These are phyloP conservation scores for Selenia dentaria DNA, from an alignment of 2,888 invertebrate genomes.

Conservation along the genomic window DNA sequence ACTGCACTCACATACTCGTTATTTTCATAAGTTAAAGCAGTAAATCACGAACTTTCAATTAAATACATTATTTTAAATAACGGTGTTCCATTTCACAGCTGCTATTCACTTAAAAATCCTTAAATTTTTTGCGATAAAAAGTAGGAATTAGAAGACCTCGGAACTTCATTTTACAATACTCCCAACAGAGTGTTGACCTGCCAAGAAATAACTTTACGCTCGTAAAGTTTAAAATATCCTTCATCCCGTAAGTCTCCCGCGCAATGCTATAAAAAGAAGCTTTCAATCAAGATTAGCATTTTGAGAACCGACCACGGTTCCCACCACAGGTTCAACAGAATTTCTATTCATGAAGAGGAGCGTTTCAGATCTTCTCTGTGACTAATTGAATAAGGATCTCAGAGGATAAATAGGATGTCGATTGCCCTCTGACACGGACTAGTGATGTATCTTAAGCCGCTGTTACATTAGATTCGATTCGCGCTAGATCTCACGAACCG, in stretches of 20 bases:
- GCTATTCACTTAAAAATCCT: too few relatives aligned
- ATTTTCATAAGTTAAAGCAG: too few relatives aligned
- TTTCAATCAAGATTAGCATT: slow-evolving; percentile 27
- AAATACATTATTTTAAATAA: too few relatives aligned
- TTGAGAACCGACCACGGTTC: slow-evolving; percentile 16
- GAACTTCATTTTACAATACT: background rate
- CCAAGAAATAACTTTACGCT: background rate
- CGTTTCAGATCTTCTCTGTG: background rate
- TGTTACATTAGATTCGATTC: background rate
- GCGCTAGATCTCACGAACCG: background rate
- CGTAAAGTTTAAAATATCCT: background rate
- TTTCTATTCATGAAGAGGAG: slow-evolving; percentile 3
- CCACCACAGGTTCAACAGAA: slow-evolving; percentile 4
- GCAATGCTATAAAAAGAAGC: slow-evolving; percentile 18
- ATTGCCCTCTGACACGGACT: slow-evolving; percentile 4
- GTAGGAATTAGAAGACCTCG: too few relatives aligned
- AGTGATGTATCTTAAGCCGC: background rate
- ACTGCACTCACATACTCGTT: too few relatives aligned
- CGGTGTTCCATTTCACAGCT: too few relatives aligned
- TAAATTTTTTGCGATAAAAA: too few relatives aligned
- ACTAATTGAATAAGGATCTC: slow-evolving; percentile 19
- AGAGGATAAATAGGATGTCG: slow-evolving; percentile 6
- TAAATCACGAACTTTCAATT: too few relatives aligned
- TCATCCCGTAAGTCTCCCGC: background rate
- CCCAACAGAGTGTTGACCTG: slow-evolving; percentile 1